These are phyloP conservation scores for Ciconia boyciana DNA, from an alignment of 2,113 vertebrate genomes.

Conservation along the genomic window DNA sequence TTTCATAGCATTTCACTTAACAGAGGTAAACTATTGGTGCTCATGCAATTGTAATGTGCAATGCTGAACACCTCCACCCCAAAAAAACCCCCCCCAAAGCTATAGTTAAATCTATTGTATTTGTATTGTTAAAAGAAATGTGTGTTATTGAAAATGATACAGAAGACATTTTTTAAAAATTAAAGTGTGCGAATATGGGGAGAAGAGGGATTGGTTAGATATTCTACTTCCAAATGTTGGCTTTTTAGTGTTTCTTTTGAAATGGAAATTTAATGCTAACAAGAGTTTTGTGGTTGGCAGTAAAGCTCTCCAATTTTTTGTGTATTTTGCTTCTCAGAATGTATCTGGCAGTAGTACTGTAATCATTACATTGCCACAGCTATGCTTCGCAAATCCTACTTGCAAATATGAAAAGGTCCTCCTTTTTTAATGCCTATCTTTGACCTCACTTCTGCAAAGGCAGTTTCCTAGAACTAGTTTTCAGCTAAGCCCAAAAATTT, in stretches of 20 bases:
- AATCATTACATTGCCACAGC: not conserved
- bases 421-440: not conserved
- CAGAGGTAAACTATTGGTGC: not conserved
- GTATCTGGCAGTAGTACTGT: not conserved
- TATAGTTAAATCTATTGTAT: not conserved
- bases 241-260: not conserved
- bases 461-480: not conserved
- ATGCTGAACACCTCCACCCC: rapidly evolving
- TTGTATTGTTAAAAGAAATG: not conserved
- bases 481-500: not conserved
- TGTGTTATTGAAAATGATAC: not conserved
- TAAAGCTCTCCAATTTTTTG: not conserved
- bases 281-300: not conserved
- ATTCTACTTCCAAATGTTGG: not conserved
- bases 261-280: not conserved
- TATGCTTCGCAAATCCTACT: not conserved
- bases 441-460: not conserved
- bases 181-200: not conserved
- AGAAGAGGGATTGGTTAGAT: not conserved
- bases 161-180: not conserved
- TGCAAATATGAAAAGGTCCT: not conserved
- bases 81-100: rapidly evolving
- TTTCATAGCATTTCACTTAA: not conserved
- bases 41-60: not conserved
- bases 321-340: not conserved